Evolutionary conservation across 1,140 invertebrate genomes (phyloP), one percentile per base, ranked within the genome.

Genomic region (Harlomillsia oculata): DNA sequence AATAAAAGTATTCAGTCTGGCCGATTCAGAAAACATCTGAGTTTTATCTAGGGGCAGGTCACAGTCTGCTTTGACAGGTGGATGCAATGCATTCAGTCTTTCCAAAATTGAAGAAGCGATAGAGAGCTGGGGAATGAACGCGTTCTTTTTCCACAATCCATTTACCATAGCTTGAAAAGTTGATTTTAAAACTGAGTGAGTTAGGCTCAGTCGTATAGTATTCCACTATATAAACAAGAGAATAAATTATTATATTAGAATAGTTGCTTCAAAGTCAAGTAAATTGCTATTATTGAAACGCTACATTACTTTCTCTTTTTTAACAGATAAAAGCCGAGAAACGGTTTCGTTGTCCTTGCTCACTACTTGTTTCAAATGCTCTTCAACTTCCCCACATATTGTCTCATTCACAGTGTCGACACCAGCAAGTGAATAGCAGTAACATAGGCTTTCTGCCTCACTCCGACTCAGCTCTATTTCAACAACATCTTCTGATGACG

Each of bases 21-120:
- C 83, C 1, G 87, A 85, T 74, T 96, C 91, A 58, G 87, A 92
- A 69, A 87, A 90, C 90, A 96, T 94, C 23, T 84, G 75, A 6
- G 79, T 78, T 60, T 82, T 77, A 57, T 83, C 79, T 46, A 78
- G 62, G 69, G 72, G 70, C 30, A 48, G 65, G 48, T 52, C 66
- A 56, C 62, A 60, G 4, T 57, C 66, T 53, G 34, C 69, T 67
- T 53, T 64, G 14, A 36, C 59, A 30, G 51, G 43, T 6, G 57
- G 40, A 3, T 59, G 58, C 67, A 92, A 77, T 72, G 86, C 84
- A 51, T 83, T 84, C 20, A 92, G 75, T 57, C 89, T 77, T 73
- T 94, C 88, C 65, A 83, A 83, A 20, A 93, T 82, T 2, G 89
- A 87, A 29, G 89, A 89, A 14, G 88, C 88, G 54, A 92, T 87